These are phyloP conservation scores for Dryobotodes eremita DNA, from an alignment of 2,888 invertebrate species.

Conservation along the genomic window DNA sequence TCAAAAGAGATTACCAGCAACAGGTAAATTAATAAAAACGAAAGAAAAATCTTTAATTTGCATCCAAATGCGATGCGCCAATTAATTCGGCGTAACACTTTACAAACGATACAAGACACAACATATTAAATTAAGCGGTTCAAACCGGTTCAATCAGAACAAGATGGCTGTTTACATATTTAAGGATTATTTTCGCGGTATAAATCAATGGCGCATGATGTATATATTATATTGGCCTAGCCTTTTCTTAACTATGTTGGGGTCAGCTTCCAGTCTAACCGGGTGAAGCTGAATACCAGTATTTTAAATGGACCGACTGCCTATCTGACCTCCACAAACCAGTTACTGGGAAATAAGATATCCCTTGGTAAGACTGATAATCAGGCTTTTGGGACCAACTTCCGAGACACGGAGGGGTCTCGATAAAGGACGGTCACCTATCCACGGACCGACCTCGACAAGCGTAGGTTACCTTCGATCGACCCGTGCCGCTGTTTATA, in stretches of 20 bases:
- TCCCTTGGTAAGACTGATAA: not conserved
- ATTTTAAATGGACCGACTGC: not conserved
- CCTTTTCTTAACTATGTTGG: no score
- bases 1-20: not conserved
- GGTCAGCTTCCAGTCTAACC: not conserved
- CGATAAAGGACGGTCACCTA: not conserved
- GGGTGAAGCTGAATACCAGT: not conserved
- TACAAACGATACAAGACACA: constrained; percentile 24
- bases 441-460: no score
- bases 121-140: constrained; percentile 31
- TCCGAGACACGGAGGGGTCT: not conserved
- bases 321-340: not conserved
- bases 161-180: constrained; percentile 31
- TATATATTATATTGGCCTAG: no score
- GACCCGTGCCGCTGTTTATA: not conserved
- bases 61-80: constrained; percentile 32
- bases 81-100: constrained; percentile 47
- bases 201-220: constrained; percentile 69
- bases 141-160: constrained; percentile 42
- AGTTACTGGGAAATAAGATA: not conserved
- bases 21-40: not conserved
- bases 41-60: constrained; percentile 19
- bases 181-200: constrained; percentile 28
- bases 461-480: not conserved
- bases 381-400: not conserved